These are phyloP conservation scores for Diadromus collaris DNA, from an alignment of 2,888 invertebrate genomes.

Conservation along the genomic window DNA sequence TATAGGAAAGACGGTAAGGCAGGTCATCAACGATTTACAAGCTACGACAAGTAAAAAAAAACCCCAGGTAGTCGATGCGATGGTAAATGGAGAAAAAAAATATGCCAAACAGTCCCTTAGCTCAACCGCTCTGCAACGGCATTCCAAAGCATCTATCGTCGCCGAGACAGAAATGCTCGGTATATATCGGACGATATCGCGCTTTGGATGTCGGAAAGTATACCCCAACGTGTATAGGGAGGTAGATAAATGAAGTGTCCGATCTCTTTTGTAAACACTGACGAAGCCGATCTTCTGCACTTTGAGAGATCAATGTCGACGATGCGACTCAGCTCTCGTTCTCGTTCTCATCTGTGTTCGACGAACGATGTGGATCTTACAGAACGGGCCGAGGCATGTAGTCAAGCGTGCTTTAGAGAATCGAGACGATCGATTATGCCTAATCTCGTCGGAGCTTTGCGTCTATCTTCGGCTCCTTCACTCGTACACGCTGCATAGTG, in stretches of 20 bases:
- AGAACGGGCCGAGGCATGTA: conserved; percentile 29
- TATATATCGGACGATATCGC: conserved; percentile 31
- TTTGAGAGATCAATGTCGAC: conserved; percentile 54
- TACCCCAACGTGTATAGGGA: conserved; percentile 3
- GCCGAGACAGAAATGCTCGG: not conserved
- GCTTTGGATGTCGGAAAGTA: conserved; percentile 11
- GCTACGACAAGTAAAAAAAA: not conserved
- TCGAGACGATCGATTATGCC: conserved; percentile 67
- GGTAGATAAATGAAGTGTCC: conserved; percentile 54
- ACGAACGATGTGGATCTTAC: conserved; percentile 25
- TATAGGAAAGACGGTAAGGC: not conserved
- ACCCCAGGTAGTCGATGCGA: not conserved
- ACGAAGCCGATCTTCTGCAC: conserved; percentile 61
- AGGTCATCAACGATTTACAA: not conserved
- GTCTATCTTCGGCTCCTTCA: conserved; percentile 52
- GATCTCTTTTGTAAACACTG: conserved; percentile 68
- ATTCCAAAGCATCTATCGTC: not conserved
- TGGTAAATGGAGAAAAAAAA: not conserved
- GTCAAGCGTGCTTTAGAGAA: conserved; percentile 42
- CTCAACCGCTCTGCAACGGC: conserved; percentile 15
- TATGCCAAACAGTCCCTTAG: not conserved
- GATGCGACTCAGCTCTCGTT: conserved; percentile 35
- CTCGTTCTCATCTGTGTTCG: conserved; percentile 35
- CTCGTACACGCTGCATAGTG: not conserved
- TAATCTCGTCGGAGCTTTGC: conserved; percentile 67